phyloP scores from a whole-genome alignment of 2,113 vertebrate genomes.

The Sylvilagus bachmani region DNA sequence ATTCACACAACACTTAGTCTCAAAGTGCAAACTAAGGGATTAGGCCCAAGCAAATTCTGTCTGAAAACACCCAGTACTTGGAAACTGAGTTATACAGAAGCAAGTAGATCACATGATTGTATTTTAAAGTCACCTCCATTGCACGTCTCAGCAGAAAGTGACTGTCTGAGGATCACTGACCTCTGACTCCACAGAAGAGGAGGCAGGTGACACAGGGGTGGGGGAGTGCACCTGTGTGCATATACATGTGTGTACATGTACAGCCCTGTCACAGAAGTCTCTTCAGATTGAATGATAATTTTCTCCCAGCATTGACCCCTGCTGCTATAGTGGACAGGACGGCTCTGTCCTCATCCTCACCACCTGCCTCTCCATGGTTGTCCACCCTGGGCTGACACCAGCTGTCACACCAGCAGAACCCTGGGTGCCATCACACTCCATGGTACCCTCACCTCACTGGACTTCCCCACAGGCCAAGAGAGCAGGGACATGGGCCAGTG shows the following conservation, averaged over 20 bases:
- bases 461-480: background rate
- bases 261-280: background rate
- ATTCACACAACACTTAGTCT: conserved; percentile 41
- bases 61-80: conserved; percentile 29
- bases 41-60: conserved; percentile 26
- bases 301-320: conserved; percentile 35
- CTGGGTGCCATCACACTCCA: background rate
- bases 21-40: conserved; percentile 57
- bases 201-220: background rate
- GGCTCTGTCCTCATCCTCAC: background rate
- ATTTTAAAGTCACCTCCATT: conserved; percentile 50
- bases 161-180: conserved; percentile 13
- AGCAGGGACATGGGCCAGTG: background rate
- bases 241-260: no score
- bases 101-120: background rate
- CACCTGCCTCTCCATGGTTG: no score
- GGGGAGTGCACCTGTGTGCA: no score
- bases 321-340: background rate
- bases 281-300: conserved; percentile 52
- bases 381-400: no score
- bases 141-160: background rate
- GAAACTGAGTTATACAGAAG: conserved; percentile 18
- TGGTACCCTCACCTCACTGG: background rate
- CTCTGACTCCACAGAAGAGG: background rate
- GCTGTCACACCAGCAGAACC: no score